Conservation (phyloP, 2,113 vertebrate genomes). For the Calonectris borealis region DNA sequence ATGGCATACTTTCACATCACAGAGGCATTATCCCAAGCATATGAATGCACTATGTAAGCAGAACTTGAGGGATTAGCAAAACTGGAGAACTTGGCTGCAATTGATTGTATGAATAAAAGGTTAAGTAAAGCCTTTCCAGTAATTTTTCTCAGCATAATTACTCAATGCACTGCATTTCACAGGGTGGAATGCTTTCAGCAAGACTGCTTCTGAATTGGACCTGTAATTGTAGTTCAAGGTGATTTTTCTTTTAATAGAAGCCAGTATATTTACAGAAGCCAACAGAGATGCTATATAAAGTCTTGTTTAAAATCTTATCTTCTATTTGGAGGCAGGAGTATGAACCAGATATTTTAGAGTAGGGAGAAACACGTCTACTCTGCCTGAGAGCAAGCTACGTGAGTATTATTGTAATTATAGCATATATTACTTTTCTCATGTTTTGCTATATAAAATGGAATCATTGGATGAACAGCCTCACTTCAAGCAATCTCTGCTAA, state of each 20-base stretch:
- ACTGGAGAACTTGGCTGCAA: slow-evolving; percentile 37
- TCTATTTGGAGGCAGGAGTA: background rate
- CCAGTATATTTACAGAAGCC: background rate
- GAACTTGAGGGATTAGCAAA: slow-evolving; percentile 45
- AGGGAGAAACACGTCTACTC: background rate
- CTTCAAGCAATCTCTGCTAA: background rate
- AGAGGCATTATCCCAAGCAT: background rate
- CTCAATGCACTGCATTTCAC: background rate
- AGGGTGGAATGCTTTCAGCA: background rate
- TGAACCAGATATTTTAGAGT: background rate
- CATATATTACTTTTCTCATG: background rate
- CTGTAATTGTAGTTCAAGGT: background rate
- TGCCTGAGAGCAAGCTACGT: background rate
- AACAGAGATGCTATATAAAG: background rate
- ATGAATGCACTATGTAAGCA: slow-evolving; percentile 13
- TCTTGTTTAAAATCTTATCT: background rate
- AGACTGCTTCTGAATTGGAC: background rate
- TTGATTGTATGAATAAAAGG: slow-evolving; percentile 38
- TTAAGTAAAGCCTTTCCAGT: slow-evolving; percentile 44
- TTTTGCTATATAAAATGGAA: background rate
- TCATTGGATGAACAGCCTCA: background rate
- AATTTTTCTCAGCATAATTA: slow-evolving; percentile 45
- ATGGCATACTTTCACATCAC: background rate
- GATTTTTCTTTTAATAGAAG: slow-evolving; percentile 2
- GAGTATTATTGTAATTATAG: background rate